Conservation (phyloP, 2,113 vertebrate species). For the Sorex fumeus region DNA sequence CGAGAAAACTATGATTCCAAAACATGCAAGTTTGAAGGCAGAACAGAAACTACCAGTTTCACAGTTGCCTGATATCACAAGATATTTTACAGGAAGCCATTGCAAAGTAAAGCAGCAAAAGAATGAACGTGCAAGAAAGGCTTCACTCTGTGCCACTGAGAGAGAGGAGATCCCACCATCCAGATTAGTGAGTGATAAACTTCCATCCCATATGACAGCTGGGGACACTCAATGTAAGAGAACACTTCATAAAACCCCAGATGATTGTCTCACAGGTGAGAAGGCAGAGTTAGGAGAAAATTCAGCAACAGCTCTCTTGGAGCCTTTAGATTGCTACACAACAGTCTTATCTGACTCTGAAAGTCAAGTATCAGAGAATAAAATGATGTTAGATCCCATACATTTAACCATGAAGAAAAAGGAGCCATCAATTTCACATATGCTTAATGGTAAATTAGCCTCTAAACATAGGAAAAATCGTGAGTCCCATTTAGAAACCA, state of each 20-base stretch:
- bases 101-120: background rate
- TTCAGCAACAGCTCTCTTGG: background rate
- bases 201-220: background rate
- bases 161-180: background rate
- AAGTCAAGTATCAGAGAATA: conserved; percentile 38
- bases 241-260: background rate
- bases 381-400: background rate
- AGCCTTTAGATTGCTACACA: background rate
- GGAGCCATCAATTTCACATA: conserved; percentile 18
- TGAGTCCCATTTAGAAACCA: conserved; percentile 31
- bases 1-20: background rate
- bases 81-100: background rate
- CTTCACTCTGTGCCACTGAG: background rate
- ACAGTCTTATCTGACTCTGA: conserved; percentile 12
- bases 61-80: background rate
- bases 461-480: background rate
- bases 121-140: background rate
- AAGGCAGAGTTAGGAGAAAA: background rate
- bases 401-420: conserved; percentile 1
- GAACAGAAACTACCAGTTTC: background rate
- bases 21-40: background rate
- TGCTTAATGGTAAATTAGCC: background rate
- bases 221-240: background rate
- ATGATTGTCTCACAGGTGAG: background rate
- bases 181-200: background rate